Evolutionary conservation across 2,797 vertebrate genomes (phyloP), one percentile per base, ranked within the genome.

Genomic region (Lacerta agilis): DNA sequence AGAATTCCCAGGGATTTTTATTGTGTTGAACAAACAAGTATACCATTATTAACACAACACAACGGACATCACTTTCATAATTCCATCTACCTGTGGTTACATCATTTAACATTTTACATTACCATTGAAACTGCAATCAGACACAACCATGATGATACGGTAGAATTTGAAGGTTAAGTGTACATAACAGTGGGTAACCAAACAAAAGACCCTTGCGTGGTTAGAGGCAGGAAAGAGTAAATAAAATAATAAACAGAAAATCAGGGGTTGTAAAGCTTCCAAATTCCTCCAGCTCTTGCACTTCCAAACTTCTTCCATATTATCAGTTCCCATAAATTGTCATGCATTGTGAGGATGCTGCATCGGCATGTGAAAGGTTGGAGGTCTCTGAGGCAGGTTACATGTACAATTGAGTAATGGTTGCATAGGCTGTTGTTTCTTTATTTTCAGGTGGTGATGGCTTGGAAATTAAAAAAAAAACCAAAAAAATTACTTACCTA

Each of bases 151-250:
- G 49, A 4, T 3, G 49, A 49, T 55, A 55, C 15, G 49, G 49
- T 55, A 55, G 49, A 4, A 55, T 15, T 15, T 55, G 49, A 55
- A 55, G 13, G 3, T 55, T 69, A 29, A 33, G 9, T 33, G 29
- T 7, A 1, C 0, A 33, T 72, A 33, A 33, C 8, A 4, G 29
- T 17, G 0, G 25, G 33, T 18, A 72, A 33, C 0, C 11, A 72
- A 0, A 13, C 0, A 72, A 5, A 72, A 9, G n/a, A 2, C 9
- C n/a, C 8, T 11, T 72, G 69, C 11, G n/a, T 67, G 20, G 8
- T 69, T 82, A 17, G 27, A 7, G 38, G 25, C 38, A 43, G 10
- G 2, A 4, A 43, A 27, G 27, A 66, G 43, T 45, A 43, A 58
- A 25, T 41, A 43, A 5, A 67, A 17, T 18, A 43, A 67, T 55